Conservation (phyloP, 2,113 vertebrate genomes). For the Gnathonemus echidnorhynchus region DNA sequence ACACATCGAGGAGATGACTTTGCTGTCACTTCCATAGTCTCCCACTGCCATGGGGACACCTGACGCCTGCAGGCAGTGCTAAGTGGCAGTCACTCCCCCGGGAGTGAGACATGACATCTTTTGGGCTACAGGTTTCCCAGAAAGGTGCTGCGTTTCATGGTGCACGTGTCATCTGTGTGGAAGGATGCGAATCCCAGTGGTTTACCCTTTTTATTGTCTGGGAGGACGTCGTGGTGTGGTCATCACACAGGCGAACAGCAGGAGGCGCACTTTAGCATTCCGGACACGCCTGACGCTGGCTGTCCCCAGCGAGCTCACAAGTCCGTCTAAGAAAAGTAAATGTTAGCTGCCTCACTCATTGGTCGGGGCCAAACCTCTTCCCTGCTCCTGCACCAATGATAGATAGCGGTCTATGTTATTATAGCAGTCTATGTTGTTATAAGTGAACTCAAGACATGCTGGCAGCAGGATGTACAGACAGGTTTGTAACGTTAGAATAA, state of each 20-base stretch:
- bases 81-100: not conserved
- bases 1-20: not conserved
- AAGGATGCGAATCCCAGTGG: not conserved
- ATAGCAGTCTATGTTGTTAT: not conserved
- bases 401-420: not conserved
- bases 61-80: not conserved
- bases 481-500: not conserved
- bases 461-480: not conserved
- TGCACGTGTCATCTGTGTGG: not conserved
- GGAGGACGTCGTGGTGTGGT: not conserved
- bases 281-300: too few relatives aligned
- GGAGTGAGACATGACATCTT: not conserved
- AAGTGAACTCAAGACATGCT: not conserved
- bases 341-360: not conserved
- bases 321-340: not conserved
- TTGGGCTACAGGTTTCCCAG: not conserved
- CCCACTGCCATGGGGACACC: not conserved
- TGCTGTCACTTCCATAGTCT: not conserved
- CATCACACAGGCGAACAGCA: not conserved
- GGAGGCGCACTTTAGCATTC: not conserved
- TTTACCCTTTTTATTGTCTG: not conserved
- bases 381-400: not conserved
- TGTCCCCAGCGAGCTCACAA: not conserved
- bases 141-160: not conserved
- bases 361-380: not conserved